These are phyloP conservation scores for Latrodectus hesperus DNA, from an alignment of 2,888 invertebrate genomes.

Conservation along the genomic window DNA sequence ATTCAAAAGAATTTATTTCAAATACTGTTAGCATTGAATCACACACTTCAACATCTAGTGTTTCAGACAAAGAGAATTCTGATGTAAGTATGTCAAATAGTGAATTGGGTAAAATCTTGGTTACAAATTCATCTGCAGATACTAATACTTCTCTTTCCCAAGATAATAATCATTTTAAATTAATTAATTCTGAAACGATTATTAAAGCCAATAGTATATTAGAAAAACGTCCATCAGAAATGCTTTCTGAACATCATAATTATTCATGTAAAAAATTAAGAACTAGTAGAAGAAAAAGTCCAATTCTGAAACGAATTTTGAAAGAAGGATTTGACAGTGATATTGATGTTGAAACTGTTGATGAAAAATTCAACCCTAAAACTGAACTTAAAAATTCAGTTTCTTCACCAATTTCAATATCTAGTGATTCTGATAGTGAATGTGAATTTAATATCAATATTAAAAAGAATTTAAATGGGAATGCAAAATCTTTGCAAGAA, in stretches of 20 bases:
- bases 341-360: slow-evolving; percentile 36
- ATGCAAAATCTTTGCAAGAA: not conserved
- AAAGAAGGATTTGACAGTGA: slow-evolving; percentile 16
- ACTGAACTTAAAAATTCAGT: not conserved
- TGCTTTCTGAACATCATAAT: not conserved
- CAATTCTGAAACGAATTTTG: slow-evolving; percentile 1
- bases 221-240: not conserved
- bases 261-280: not conserved
- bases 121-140: too few species aligned
- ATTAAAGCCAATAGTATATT: not conserved
- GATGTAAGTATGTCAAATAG: too few species aligned
- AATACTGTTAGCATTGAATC: too few species aligned
- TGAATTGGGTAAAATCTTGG: too few species aligned
- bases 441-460: not conserved
- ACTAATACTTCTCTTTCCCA: too few species aligned
- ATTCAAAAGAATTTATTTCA: too few species aligned
- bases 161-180: too few species aligned
- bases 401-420: too few species aligned
- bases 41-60: too few species aligned
- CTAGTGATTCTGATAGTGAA: slow-evolving; percentile 20
- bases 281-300: slow-evolving; percentile 32
- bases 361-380: slow-evolving; percentile 18
- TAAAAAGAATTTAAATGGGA: not conserved
- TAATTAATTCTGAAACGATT: too few species aligned
- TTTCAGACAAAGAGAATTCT: too few species aligned